Base-by-base conservation (phyloP, 2,797 vertebrate species). In the Prunella strophiata region DNA sequence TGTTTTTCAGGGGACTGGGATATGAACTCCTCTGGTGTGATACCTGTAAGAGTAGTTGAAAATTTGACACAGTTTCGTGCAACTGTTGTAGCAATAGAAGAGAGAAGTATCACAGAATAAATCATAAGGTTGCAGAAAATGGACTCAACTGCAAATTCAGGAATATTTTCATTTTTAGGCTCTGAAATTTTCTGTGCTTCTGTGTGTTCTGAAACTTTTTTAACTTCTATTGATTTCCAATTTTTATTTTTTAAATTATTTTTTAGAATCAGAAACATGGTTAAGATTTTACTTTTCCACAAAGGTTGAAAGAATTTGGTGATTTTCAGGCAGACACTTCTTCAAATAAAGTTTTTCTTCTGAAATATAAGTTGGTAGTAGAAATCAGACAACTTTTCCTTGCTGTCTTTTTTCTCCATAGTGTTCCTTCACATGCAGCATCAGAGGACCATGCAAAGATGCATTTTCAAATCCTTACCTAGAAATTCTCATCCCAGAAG, bases 21-120 rank as follows among this genome's bases (percentile, higher is more conserved):
- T 95, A 99, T 98, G 55, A 99, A 98, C 58, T 98, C 97, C 93
- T 98, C 98, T 91, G 98, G 97, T 9, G 98, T 98, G 87, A 98
- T 91, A 89, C 97, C 99, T 99, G 97, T 13, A 96, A 95, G 1
- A 85, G 52, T 92, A 92, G 26, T 84, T 77, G 36, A 89, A 93
- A 91, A 40, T 6, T 12, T 75, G 40, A 86, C 48, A 91, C 36
- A 32, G 1, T 45, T 67, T 32, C 36, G 88, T 73, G 57, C 26
- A 93, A 36, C 18, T 65, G n/a, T 30, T 62, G 40, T 27, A 84
- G 58, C 26, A 90, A 72, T 23, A 77, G 43, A 63, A 73, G 58
- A 75, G 18, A 75, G 23, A 2, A 90, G 11, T 40, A 89, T 15
- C 5, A 32, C 26, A 77, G 19, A 65, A 71, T 52, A 83, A 73